These are phyloP conservation scores for Serinus canaria DNA, from an alignment of 2,113 vertebrate genomes.

Conservation along the genomic window DNA sequence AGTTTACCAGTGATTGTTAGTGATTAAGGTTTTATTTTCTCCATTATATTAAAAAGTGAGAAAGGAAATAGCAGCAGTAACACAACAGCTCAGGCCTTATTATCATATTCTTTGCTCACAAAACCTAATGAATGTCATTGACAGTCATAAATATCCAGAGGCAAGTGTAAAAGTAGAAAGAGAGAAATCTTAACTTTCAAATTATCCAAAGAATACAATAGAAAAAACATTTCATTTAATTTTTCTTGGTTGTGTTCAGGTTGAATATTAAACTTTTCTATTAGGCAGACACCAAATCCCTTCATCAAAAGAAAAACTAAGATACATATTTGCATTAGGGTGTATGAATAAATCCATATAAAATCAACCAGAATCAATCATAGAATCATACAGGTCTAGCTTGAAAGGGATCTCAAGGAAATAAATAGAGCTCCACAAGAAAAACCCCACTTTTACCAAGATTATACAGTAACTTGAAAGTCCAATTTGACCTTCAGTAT, in stretches of 20 bases:
- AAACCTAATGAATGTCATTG: neutral
- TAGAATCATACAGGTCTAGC: neutral
- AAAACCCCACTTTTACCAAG: neutral
- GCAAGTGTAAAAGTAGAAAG: neutral
- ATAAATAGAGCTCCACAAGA: neutral
- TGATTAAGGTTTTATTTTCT: constrained; percentile 20
- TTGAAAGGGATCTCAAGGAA: neutral
- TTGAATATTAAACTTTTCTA: neutral
- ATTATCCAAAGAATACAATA: neutral
- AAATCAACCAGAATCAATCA: neutral
- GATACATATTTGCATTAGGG: neutral
- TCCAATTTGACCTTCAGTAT: neutral
- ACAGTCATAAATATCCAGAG: neutral
- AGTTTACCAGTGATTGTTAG: neutral
- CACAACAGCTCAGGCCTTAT: neutral
- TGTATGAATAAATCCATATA: neutral
- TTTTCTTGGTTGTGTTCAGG: neutral
- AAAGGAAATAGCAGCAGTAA: neutral
- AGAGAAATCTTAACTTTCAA: neutral
- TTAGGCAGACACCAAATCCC: neutral
- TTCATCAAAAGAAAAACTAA: neutral
- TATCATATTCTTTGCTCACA: constrained; percentile 7
- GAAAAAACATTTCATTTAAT: neutral
- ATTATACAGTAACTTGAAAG: neutral
- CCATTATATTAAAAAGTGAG: constrained; percentile 9